phyloP scores from a whole-genome alignment of 2,113 vertebrate genomes.

The Myotis lucifugus region DNA sequence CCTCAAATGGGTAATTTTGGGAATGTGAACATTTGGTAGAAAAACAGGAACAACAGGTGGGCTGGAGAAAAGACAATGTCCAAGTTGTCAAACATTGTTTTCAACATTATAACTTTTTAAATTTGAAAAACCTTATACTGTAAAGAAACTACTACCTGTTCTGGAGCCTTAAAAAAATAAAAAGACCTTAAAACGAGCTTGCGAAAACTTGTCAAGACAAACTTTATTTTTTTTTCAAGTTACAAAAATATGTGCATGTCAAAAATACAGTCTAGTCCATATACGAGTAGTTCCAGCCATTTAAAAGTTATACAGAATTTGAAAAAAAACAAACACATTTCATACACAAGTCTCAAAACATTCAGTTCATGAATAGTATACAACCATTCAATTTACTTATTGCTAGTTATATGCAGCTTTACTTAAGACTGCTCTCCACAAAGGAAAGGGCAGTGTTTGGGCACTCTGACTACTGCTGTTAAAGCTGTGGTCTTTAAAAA shows the following conservation, averaged over 20 bases:
- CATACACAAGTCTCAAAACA: constrained; percentile 27
- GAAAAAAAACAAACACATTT: constrained; percentile 42
- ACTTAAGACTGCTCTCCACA: constrained; percentile 32
- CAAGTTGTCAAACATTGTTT: not conserved
- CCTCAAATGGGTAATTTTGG: not conserved
- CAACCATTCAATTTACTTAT: constrained; percentile 52
- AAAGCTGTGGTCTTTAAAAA: constrained; percentile 21
- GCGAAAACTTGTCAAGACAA: constrained; percentile 56
- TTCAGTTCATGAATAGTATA: not conserved
- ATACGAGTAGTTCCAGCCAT: constrained; percentile 57
- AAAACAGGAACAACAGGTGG: not conserved
- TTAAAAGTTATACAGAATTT: constrained; percentile 60
- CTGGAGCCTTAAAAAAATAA: not conserved
- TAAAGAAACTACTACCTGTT: not conserved
- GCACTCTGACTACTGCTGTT: not conserved
- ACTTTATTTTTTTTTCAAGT: constrained; percentile 63
- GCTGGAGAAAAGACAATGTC: not conserved
- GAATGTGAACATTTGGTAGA: constrained; percentile 1
- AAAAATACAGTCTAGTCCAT: constrained; percentile 72
- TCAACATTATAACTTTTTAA: not conserved
- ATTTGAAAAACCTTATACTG: not conserved
- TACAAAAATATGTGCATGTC: constrained; percentile 74
- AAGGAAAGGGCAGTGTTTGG: not conserved
- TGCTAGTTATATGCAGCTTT: constrained; percentile 59
- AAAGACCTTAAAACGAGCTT: constrained; percentile 47